phyloP scores from a whole-genome alignment of 2,113 vertebrate species.

The Sebastes schlegelii region DNA sequence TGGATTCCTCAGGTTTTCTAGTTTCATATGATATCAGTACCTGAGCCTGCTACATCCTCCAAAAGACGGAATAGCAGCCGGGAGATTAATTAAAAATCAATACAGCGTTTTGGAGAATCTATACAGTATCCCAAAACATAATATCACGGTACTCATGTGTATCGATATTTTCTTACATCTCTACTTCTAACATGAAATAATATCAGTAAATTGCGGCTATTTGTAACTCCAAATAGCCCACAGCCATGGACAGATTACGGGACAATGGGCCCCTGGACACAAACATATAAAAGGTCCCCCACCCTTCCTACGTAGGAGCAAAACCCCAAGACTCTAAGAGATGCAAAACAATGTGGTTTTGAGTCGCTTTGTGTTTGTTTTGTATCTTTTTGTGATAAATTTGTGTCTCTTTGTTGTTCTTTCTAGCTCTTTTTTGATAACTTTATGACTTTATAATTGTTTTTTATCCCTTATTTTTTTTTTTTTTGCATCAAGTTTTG shows the following conservation, averaged over 20 bases:
- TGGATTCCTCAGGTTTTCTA: no score
- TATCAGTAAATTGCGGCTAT: background rate
- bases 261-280: background rate
- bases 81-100: no score
- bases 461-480: no score
- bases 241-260: background rate
- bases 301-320: background rate
- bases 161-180: no score
- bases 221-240: background rate
- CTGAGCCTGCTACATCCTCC: no score
- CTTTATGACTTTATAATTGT: no score
- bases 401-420: background rate
- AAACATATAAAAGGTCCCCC: background rate
- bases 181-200: constrained; percentile 1
- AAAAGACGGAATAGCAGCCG: no score
- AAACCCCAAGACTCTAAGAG: background rate
- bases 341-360: background rate
- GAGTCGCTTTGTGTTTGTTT: background rate
- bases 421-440: background rate
- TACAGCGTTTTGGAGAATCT: no score
- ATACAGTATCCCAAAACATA: no score
- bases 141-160: no score
- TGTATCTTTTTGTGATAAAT: background rate
- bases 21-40: no score
- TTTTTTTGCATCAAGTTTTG: no score